Conservation (phyloP, 30 jellyfish, hydroid and myxozoan species). For the Pelagia noctiluca region DNA sequence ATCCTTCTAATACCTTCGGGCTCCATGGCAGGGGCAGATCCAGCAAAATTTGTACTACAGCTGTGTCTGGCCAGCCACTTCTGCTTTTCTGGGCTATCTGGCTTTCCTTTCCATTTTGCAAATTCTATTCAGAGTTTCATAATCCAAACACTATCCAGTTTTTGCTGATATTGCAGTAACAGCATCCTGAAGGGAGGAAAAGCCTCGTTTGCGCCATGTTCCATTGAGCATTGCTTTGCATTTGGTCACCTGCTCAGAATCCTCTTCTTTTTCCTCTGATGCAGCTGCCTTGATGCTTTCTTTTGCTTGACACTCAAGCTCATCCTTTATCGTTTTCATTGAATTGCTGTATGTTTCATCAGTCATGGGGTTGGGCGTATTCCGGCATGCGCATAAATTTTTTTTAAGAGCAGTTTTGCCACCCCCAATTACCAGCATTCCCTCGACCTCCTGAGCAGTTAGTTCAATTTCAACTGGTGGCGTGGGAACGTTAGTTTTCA, state of each 20-base stretch:
- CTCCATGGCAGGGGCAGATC: neutral
- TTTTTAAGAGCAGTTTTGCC: slow-evolving; percentile 49
- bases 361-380: slow-evolving; percentile 54
- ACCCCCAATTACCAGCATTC: slow-evolving; percentile 46
- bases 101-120: slow-evolving; percentile 7
- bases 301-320: slow-evolving; percentile 13
- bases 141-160: slow-evolving; percentile 43
- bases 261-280: slow-evolving; percentile 28
- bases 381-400: slow-evolving; percentile 33
- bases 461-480: neutral
- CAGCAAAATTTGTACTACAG: neutral
- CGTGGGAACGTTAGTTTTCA: neutral
- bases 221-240: slow-evolving; percentile 58
- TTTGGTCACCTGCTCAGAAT: neutral
- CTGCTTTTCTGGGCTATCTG: slow-evolving; percentile 4
- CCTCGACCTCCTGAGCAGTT: neutral
- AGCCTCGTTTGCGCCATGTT: slow-evolving; percentile 50
- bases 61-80: neutral
- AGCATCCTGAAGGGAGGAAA: slow-evolving; percentile 45
- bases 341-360: slow-evolving; percentile 39
- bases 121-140: slow-evolving; percentile 33
- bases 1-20: neutral
- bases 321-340: slow-evolving; percentile 35
- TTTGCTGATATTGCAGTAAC: slow-evolving; percentile 43
- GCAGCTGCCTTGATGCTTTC: slow-evolving; percentile 21